phyloP scores from a whole-genome alignment of 2,888 invertebrate genomes.

The Allacma fusca region DNA sequence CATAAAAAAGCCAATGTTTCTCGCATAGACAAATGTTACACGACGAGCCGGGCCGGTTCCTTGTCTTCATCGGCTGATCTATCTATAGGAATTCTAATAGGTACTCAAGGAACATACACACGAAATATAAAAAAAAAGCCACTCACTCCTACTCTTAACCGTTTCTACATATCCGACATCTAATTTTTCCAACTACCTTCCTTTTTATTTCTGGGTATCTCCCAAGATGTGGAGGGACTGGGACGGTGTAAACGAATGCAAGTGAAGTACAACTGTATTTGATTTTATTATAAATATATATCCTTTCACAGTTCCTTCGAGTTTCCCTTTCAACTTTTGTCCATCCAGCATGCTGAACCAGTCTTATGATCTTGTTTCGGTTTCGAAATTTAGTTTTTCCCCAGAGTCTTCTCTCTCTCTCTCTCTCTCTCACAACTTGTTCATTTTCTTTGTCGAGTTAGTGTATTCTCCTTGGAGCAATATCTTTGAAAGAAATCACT shows the following conservation, averaged over 20 bases:
- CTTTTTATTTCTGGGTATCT: conserved; percentile 14
- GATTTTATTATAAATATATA: conserved; percentile 13
- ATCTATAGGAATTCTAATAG: conserved; percentile 33
- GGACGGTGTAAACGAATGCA: background rate
- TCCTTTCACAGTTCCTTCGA: background rate
- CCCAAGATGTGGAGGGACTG: background rate
- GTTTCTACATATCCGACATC: conserved; percentile 36
- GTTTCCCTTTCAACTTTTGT: conserved; percentile 3
- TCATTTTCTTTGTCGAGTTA: background rate
- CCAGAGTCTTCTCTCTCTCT: background rate
- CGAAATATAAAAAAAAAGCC: conserved; percentile 21
- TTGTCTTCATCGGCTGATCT: conserved; percentile 30
- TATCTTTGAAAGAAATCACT: background rate
- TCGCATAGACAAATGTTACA: conserved; percentile 29
- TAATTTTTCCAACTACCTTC: conserved; percentile 30
- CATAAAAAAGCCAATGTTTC: conserved; percentile 43
- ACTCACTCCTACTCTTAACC: conserved; percentile 14
- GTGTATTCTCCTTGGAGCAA: background rate
- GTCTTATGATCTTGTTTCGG: background rate
- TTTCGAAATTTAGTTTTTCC: background rate
- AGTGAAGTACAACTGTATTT: conserved; percentile 6
- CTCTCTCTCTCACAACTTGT: background rate
- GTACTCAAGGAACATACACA: background rate
- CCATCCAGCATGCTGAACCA: background rate
- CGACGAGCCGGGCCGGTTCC: conserved; percentile 22